These are phyloP conservation scores for Pelecanus crispus DNA, from an alignment of 2,113 vertebrate species.

Conservation along the genomic window DNA sequence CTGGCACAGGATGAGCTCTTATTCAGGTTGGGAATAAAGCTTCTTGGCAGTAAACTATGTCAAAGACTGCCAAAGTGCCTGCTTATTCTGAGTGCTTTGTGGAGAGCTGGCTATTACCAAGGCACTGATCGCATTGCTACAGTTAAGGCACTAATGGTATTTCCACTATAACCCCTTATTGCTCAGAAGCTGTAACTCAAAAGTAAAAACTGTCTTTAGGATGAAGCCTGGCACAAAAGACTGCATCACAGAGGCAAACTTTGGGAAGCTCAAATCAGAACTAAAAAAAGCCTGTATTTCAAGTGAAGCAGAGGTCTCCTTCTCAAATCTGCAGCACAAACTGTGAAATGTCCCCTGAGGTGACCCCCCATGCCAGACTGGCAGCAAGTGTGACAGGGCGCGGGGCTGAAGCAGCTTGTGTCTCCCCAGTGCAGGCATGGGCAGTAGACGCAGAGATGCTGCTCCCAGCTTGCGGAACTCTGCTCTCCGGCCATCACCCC, in stretches of 20 bases:
- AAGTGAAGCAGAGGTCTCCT: background rate
- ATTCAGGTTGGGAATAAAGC: conserved; percentile 56
- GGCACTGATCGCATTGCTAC: background rate
- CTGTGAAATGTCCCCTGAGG: background rate
- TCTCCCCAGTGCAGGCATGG: rapidly evolving
- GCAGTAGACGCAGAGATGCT: background rate
- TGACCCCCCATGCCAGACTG: background rate
- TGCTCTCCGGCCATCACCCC: background rate
- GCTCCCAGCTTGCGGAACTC: background rate
- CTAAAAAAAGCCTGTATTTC: background rate
- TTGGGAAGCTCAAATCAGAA: background rate
- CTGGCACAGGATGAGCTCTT: conserved; percentile 55
- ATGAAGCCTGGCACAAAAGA: background rate
- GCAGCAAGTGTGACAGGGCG: background rate
- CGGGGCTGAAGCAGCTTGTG: background rate
- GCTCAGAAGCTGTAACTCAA: background rate
- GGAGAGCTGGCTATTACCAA: conserved; percentile 1
- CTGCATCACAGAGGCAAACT: background rate
- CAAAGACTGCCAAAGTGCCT: conserved; percentile 41
- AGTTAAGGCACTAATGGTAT: background rate
- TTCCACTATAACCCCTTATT: background rate
- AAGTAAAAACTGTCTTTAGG: background rate
- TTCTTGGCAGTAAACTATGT: conserved; percentile 55
- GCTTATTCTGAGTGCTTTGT: background rate
- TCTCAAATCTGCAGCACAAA: background rate